Evolutionary conservation across 2,888 invertebrate genomes (phyloP), one percentile per base, ranked within the genome.

Genomic region (Loripinus fragilis): DNA sequence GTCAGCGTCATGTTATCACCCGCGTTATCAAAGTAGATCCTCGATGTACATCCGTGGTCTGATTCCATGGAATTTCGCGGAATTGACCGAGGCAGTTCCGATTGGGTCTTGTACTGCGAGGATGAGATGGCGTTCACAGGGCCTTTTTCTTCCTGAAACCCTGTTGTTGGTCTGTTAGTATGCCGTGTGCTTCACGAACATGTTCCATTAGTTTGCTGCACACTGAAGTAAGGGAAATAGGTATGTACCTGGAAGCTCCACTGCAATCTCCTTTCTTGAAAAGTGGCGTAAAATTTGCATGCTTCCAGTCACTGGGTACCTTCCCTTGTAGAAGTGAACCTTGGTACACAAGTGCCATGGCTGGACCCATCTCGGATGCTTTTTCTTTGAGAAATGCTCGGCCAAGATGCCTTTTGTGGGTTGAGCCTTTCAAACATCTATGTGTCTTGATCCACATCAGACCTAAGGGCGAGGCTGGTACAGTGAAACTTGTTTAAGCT

Each of bases 151-250:
- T 78, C 17, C 81, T 33, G 50, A 85, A 87, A 7, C 83, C 83
- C 52, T 81, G 80, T 68, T 87, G 84, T 2, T 52, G 25, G 48
- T 81, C 76, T n/a, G 68, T 42, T 15, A 85, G 67, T 30, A 85
- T 81, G 65, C 72, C 52, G 50, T 78, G 65, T 76, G 77, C 10
- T 52, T 67, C 77, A 81, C 78, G 50, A 85, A 85, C 71, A 50
- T 85, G 84, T 66, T 88, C 81, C n/a, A 86, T 25, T 12, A 84
- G 38, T 52, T 87, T 87, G 42, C 79, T 79, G 35, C 50, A 79
- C 65, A 78, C 69, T n/a, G 66, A 73, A 35, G 80, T 85, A 7
- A 86, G 60, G 0, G 80, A 81, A n/a, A 86, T 72, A 28, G 85
- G 86, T 41, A 82, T 67, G 45, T 85, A 85, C 60, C 85, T 87